Evolutionary conservation across 2,888 invertebrate genomes (phyloP), one percentile per base, ranked within the genome.

Genomic region (Caenorhabditis wallacei): DNA sequence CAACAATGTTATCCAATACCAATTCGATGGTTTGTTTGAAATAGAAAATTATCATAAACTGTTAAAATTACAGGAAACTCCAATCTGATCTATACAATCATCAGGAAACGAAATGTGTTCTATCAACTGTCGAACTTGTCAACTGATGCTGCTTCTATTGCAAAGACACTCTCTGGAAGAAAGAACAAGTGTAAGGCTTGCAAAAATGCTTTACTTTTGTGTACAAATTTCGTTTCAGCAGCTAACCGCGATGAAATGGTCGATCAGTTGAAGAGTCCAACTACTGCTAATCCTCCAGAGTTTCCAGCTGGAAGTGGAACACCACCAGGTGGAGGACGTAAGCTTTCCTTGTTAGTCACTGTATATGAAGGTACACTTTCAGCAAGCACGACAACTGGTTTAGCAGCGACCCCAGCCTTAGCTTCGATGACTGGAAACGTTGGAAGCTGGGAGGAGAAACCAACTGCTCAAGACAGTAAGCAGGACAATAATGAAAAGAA

Each of bases 1-100:
- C 93, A 99, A 99, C 93, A 99, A 99, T 93, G 98, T 99, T 89
- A 99, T 99, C 89, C 99, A 99, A 94, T 98, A 98, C 92, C 98
- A 98, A 93, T 98, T 98, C 93, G 97, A 98, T 93, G 97, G 97
- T 94, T 88, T 94, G 54, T 46, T 20, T 11, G 11, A 40, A 13
- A 30, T 4, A 20, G 22, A 1, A 2, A 24, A 24, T 11, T 24
- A 54, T 22, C 2, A 24, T 54, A 16, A 22, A 5, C 2, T 54
- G 13, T 54, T 5, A 10, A 63, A 30, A 11, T 37, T 89, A 35
- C 88, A 95, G 96, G 96, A n/a, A 99, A 99, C 93, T 96, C 98
- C 1, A 98, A 98, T 94, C 94, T 99, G 89, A 97, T 99, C 35
- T 99, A 99, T 93, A 99, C 98, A 0, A 98, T 99, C 86, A 99